Percentiles rank a stretch among this genome's conserved stretches.
These are phyloP conservation scores for Brachionus asplanchnoidis DNA, from an alignment of 1,140 invertebrate genomes.

Conservation along the genomic window DNA sequence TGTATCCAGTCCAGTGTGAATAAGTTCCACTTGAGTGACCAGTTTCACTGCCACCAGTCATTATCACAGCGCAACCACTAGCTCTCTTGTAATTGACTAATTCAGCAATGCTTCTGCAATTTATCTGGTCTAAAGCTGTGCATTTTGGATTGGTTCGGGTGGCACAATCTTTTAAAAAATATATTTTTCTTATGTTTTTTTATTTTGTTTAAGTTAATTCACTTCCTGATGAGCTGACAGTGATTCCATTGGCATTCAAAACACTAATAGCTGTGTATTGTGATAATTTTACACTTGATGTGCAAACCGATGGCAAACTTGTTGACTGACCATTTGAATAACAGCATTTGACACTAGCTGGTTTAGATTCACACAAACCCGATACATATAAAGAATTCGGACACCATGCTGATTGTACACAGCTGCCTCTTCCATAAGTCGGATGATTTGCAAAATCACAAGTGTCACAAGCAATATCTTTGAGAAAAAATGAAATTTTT, in stretches of 20 bases:
- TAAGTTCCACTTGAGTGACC: conserved; percentile 21
- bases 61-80: not conserved
- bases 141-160: conserved; percentile 8
- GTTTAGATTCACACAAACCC: conserved; percentile 32
- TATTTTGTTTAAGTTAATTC: not conserved
- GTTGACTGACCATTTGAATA: not conserved
- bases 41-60: conserved; percentile 30
- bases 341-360: conserved; percentile 26
- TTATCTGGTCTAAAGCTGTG: conserved; percentile 26
- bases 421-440: not conserved
- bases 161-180: not conserved
- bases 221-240: conserved; percentile 9
- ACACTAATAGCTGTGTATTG: conserved; percentile 9
- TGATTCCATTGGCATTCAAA: not conserved
- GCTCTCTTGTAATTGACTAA: not conserved
- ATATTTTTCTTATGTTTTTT: not conserved
- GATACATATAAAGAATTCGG: conserved; percentile 14
- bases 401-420: not conserved
- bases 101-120: not conserved
- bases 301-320: not conserved
- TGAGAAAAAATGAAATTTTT: not conserved
- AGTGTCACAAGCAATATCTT: not conserved
- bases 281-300: not conserved
- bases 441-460: conserved; percentile 13
- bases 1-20: conserved; percentile 32